Conservation (phyloP, 2,113 vertebrate genomes). For the Rhea pennata region DNA sequence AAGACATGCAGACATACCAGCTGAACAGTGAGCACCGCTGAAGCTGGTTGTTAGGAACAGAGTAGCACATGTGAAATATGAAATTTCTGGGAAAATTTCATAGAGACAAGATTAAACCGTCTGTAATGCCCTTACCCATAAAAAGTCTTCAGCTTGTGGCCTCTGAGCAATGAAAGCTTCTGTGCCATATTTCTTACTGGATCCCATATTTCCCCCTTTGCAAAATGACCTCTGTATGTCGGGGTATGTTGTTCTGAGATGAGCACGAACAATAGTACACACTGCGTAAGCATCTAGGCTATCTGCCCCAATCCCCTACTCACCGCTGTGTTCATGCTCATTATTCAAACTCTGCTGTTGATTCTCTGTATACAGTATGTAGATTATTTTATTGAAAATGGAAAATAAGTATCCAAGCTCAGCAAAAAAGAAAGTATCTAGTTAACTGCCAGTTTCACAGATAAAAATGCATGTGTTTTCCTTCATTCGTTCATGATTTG, state of each 20-base stretch:
- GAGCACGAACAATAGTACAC: constrained; percentile 51
- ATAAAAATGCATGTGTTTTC: background rate
- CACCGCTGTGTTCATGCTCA: constrained; percentile 29
- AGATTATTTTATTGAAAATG: background rate
- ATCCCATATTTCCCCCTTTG: constrained; percentile 38
- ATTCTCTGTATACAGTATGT: constrained; percentile 1
- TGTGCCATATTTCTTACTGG: constrained; percentile 60
- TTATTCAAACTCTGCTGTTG: constrained; percentile 57
- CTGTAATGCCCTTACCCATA: constrained; percentile 58
- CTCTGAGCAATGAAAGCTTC: constrained; percentile 55
- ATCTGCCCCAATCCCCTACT: constrained; percentile 17
- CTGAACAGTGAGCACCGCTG: constrained; percentile 10
- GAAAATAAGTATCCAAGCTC: background rate
- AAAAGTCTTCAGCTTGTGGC: constrained; percentile 65
- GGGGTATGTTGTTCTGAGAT: constrained; percentile 62
- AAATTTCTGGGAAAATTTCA: constrained; percentile 36
- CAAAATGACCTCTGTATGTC: constrained; percentile 73
- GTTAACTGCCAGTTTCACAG: background rate
- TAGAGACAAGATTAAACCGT: constrained; percentile 75
- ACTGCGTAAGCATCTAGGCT: constrained; percentile 56
- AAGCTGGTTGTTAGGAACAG: constrained; percentile 28
- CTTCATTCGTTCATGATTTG: background rate
- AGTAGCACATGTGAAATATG: constrained; percentile 41
- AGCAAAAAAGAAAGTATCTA: background rate
- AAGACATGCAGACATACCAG: constrained; percentile 18